phyloP scores from a whole-genome alignment of 1,140 invertebrate species.

The Helicoverpa zea region DNA sequence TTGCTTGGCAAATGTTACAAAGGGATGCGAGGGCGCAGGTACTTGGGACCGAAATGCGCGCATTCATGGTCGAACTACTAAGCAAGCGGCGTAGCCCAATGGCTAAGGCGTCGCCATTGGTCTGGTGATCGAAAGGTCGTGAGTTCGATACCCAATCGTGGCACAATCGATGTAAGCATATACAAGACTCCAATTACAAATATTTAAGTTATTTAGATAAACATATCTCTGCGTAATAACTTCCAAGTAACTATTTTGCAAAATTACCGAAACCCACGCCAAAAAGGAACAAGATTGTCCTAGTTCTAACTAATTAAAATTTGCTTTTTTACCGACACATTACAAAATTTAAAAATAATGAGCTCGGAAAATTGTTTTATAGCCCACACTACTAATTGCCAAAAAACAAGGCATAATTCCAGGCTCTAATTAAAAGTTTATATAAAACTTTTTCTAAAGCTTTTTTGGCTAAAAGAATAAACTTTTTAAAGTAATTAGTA shows the following conservation, averaged over 20 bases:
- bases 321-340: not conserved
- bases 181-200: no score
- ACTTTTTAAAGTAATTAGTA: conserved; percentile 40
- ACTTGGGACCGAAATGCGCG: conserved; percentile 29
- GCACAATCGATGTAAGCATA: no score
- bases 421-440: conserved; percentile 23
- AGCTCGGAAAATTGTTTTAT: not conserved
- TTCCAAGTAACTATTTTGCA: no score
- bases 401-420: conserved; percentile 27
- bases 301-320: not conserved
- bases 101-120: no score
- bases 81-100: no score
- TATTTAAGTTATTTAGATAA: no score
- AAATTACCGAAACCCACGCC: no score
- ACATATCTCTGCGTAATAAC: no score
- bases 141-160: no score
- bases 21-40: conserved; percentile 43
- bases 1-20: not conserved
- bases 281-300: no score
- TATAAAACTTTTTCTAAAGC: conserved; percentile 11
- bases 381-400: not conserved
- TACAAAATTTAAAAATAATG: not conserved
- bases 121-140: no score
- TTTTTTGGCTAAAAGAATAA: conserved; percentile 10
- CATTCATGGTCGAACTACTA: no score